These are phyloP conservation scores for Whitmania pigra DNA, from an alignment of 1,140 invertebrate species.

Conservation along the genomic window DNA sequence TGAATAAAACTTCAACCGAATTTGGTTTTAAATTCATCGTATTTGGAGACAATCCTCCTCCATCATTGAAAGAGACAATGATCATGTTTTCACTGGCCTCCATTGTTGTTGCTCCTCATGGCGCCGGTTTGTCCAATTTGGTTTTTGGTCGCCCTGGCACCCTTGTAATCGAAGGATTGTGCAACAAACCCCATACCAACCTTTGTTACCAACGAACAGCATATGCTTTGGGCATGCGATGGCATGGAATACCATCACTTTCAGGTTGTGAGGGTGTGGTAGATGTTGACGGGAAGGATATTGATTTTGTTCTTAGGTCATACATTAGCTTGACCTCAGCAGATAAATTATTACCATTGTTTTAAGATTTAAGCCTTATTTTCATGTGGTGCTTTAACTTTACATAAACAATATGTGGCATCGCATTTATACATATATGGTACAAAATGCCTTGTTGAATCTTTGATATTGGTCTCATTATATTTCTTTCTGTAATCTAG, in stretches of 20 bases:
- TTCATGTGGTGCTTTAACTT: too few relatives aligned
- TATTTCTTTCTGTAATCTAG: too few relatives aligned
- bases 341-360: too few relatives aligned
- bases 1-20: neutral
- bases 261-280: slow-evolving; percentile 3
- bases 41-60: slow-evolving; percentile 15
- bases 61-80: slow-evolving; percentile 17
- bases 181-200: slow-evolving; percentile 7
- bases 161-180: slow-evolving; percentile 20
- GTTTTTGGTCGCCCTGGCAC: slow-evolving; percentile 16
- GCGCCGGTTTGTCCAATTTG: slow-evolving; percentile 19
- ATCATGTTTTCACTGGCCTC: slow-evolving; percentile 13
- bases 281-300: neutral
- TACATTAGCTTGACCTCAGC: neutral
- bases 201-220: slow-evolving; percentile 11
- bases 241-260: slow-evolving; percentile 11
- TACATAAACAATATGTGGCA: too few relatives aligned
- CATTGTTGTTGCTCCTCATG: slow-evolving; percentile 21
- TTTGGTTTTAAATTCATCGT: neutral
- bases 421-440: too few relatives aligned
- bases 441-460: too few relatives aligned
- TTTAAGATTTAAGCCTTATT: too few relatives aligned
- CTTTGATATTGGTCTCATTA: too few relatives aligned
- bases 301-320: neutral
- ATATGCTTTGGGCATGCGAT: slow-evolving; percentile 3